Evolutionary conservation across 2,113 vertebrate genomes (phyloP).

Genomic region (Rhinogobius similis): DNA sequence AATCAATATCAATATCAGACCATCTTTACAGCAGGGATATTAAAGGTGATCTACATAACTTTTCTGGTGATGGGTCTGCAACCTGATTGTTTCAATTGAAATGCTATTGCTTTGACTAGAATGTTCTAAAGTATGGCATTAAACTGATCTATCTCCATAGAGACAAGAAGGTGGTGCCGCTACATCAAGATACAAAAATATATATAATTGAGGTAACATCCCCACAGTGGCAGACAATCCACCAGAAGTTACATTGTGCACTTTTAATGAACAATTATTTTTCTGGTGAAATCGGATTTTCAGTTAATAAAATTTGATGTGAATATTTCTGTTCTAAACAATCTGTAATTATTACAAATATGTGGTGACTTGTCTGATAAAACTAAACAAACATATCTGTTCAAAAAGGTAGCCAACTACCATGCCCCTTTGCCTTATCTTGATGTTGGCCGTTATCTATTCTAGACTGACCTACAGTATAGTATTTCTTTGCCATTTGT

Average conservation of each 20-base stretch:
- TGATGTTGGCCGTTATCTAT: background rate
- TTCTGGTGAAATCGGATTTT: too few relatives aligned
- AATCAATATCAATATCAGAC: constrained; percentile 30
- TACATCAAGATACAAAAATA: too few relatives aligned
- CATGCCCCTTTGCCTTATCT: background rate
- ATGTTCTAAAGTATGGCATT: background rate
- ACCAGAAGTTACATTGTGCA: too few relatives aligned
- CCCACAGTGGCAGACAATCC: too few relatives aligned
- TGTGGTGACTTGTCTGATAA: background rate
- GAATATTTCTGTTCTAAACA: too few relatives aligned
- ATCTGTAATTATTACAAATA: background rate
- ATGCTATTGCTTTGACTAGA: background rate
- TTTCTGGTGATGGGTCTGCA: constrained; percentile 10
- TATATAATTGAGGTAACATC: too few relatives aligned
- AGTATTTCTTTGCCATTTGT: too few relatives aligned
- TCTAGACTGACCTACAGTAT: background rate
- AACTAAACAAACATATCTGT: background rate
- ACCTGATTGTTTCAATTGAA: background rate
- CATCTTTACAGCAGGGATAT: constrained; percentile 57
- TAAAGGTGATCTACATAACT: constrained; percentile 51
- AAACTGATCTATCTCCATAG: background rate
- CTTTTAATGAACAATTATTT: too few relatives aligned
- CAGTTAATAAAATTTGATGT: too few relatives aligned
- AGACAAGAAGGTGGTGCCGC: too few relatives aligned
- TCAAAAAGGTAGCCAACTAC: background rate